Evolutionary conservation across 64 coral and sea anemone species (phyloP), one percentile per base, ranked within the genome.

Genomic region (Astreopora myriophthalma): DNA sequence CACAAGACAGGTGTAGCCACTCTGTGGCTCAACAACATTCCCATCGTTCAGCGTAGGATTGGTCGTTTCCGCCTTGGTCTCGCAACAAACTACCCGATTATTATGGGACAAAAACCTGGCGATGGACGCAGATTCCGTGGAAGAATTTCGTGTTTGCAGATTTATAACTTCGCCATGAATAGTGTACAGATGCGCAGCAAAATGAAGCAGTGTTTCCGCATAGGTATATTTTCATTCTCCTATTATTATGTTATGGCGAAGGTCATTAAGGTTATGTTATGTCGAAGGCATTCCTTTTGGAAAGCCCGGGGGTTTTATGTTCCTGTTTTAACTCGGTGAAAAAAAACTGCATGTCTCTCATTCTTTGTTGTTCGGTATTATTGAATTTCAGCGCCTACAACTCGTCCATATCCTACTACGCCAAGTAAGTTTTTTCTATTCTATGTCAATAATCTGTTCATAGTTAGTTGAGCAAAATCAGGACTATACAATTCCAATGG

Each of bases 141-240:
- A 44, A 92, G 63, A 11, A 74, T 96, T 25, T 78, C 91, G 40
- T 96, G 91, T 64, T 20, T 96, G 24, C 95, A 96, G 34, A 83
- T 96, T 44, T 96, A 80, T 73, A 82, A 76, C 28, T 80, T 74
- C 70, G 91, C 82, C 0, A 74, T 96, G 73, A 69, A 48, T 68
- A 8, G 69, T 66, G 12, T 7, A 68, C 76, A 96, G 66, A 73
- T 96, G n/a, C 73, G 70, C 12, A 62, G 34, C 57, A 60, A 88
- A 75, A 91, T 36, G 69, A 64, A 79, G 12, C 14, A 10, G 6
- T 96, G 91, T 16, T 83, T 83, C 79, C 79, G 57, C 24, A 1
- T 19, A 64, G 79, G 79, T 83, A 22, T 32, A 30, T 80, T 5
- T 49, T 5, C 33, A 0, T n/a, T n/a, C n/a, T n/a, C n/a, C n/a